Evolutionary conservation across 2,888 invertebrate genomes (phyloP), one percentile per base, ranked within the genome.

Genomic region (Calameuta idolon): DNA sequence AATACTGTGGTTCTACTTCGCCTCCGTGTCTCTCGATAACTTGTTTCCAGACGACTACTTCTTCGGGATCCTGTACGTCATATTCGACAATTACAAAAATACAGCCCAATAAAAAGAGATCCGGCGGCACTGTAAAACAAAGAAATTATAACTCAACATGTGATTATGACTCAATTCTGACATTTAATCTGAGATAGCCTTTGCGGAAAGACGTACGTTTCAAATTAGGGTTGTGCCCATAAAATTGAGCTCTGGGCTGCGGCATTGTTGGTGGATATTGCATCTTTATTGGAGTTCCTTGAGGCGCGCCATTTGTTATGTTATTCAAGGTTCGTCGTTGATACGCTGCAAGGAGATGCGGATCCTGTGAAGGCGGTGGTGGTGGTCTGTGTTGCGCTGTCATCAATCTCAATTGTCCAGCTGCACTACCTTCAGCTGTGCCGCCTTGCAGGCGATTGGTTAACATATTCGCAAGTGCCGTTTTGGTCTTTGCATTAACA

Each of bases 381-480:
- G 94, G 87, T 93, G 92, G 81, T 93, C 93, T 94, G 86, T 97
- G 97, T 83, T 97, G 97, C 9, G 96, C 96, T 1, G 96, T 97
- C 96, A 97, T 96, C 87, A 97, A 91, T 82, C 97, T 94, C 83
- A 90, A 89, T 84, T 92, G 93, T 12, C 93, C 91, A 81, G 92
- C 92, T 5, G 92, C 92, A 78, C 92, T 92, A n/a, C 92, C 92
- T 75, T 93, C 92, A 4, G 92, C 87, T 1, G 93, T 89, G 11
- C 91, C 90, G 11, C 94, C 93, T 87, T 95, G 95, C 79, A 96
- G 91, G 75, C 98, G 94, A 87, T 95, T 98, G 87, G 96, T 98
- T 80, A 98, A 93, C 96, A 98, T 97, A 91, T 98, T 98, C 30
- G 98, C 98, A 79, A 99, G 93, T 0, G 98, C 98, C 0, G 98